Base-by-base conservation (phyloP, 2,888 invertebrate species). In the Drosophila infuscata region DNA sequence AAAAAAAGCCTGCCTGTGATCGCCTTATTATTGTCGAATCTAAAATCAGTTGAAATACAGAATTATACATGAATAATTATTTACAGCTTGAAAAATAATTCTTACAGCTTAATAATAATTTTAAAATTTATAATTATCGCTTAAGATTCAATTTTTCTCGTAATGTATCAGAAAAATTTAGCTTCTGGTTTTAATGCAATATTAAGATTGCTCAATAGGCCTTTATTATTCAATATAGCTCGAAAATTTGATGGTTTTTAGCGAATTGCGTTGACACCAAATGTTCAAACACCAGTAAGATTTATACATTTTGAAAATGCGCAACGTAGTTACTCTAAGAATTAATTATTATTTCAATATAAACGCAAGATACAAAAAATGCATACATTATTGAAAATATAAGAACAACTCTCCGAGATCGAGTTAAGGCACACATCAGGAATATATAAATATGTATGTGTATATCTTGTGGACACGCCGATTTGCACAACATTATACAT, bases 1-100 rank as follows among this genome's bases (percentile, higher is more conserved):
- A 11, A 2, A 11, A n/a, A n/a, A 41, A 9, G 2, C 0, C 9
- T 41, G 2, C 2, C n/a, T 4, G 41, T n/a, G 4, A n/a, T 38
- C n/a, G 38, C 3, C 3, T n/a, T 41, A 41, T n/a, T 41, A 9
- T n/a, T 32, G 32, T 2, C 32, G 32, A 8, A 32, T 8, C 8
- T 9, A 33, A 11, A 11, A 3, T 33, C 25, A 35, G 35, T 35
- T 12, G 35, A 4, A 12, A 35, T 12, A 35, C 35, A 12, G 12
- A 35, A 12, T 38, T 25, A 4, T 15, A 20, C 2, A 20, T 20
- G 7, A 20, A 46, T 7, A 46, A 20, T 12, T 20, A 1, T 3
- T 43, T 12, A 20, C 6, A 20, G 12, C 12, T 43, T 43, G 12
- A 3, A 20, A 46, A 46, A 20, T 20, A 20, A n/a, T 11, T 41